Evolutionary conservation across 92 coral and sea anemone species (phyloP).

Genomic region (Diadumene lineata): DNA sequence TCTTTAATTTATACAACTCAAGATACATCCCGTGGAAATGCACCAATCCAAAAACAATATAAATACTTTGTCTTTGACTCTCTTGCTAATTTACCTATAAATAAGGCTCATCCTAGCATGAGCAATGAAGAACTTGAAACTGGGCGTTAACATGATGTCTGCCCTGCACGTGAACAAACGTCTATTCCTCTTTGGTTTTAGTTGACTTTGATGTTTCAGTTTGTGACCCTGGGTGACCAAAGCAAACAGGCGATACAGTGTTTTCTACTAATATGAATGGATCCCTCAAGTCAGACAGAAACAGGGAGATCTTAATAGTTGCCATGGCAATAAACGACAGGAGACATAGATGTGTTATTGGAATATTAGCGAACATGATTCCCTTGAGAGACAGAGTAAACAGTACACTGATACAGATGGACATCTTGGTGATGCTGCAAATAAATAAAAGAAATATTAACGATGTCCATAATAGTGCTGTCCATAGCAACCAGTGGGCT

Average conservation of each 20-base stretch:
- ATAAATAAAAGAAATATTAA: background rate
- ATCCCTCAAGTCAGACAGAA: conserved; percentile 48
- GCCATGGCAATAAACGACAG: conserved; percentile 11
- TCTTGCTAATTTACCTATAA: no score
- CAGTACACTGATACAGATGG: conserved; percentile 56
- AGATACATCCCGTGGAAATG: no score
- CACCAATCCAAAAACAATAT: no score
- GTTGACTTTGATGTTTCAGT: conserved; percentile 54
- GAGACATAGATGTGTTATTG: conserved; percentile 17
- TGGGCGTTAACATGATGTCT: no score
- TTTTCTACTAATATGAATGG: conserved; percentile 69
- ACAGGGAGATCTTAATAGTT: conserved; percentile 47
- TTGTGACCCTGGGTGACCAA: conserved; percentile 55
- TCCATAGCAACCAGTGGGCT: no score
- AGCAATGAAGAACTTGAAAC: no score
- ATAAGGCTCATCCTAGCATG: no score
- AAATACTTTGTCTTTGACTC: no score
- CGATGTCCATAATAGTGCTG: no score
- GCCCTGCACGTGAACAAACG: no score
- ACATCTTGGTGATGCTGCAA: conserved; percentile 73
- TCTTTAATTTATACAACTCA: no score
- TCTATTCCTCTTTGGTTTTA: conserved; percentile 21
- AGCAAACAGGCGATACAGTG: conserved; percentile 63
- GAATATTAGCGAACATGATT: conserved; percentile 23
- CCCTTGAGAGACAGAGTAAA: conserved; percentile 55